phyloP scores from a whole-genome alignment of 1,140 invertebrate genomes.

The Zeugodacus cucurbitae region DNA sequence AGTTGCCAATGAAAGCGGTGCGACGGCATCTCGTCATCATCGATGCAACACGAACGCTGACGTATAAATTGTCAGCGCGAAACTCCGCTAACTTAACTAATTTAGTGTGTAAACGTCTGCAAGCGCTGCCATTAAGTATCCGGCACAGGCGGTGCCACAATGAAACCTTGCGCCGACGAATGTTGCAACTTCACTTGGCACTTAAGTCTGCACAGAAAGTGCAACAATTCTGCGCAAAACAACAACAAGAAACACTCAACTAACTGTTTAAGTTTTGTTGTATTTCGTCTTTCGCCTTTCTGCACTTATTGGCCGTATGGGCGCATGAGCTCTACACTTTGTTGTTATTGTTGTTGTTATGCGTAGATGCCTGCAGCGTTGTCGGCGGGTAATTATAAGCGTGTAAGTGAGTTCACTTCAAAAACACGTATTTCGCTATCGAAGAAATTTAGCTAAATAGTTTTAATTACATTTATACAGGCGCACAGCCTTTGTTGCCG shows the following conservation, averaged over 20 bases:
- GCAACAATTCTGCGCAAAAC: not conserved
- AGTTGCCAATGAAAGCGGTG: not conserved
- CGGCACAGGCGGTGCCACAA: not conserved
- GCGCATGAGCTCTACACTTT: not conserved
- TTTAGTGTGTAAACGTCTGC: conserved; percentile 23
- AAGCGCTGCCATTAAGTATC: conserved; percentile 11
- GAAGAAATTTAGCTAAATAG: conserved; percentile 18
- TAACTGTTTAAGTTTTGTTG: not conserved
- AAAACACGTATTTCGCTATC: not conserved
- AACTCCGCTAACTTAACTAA: conserved; percentile 10
- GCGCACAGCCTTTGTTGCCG: not conserved
- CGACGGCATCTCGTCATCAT: not conserved
- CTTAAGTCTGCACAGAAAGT: not conserved
- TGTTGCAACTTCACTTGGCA: not conserved
- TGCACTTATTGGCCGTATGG: not conserved
- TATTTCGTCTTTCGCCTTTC: not conserved
- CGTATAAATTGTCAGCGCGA: not conserved
- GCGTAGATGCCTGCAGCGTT: not conserved
- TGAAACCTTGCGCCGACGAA: not conserved
- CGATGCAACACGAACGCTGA: too few species aligned
- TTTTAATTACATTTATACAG: conserved; percentile 30
- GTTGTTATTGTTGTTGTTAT: not conserved
- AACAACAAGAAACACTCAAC: too few species aligned
- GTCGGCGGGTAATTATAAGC: not conserved
- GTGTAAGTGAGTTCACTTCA: not conserved